Base-by-base conservation (phyloP, 2,888 invertebrate genomes). In the Lithophane semibrunnea region DNA sequence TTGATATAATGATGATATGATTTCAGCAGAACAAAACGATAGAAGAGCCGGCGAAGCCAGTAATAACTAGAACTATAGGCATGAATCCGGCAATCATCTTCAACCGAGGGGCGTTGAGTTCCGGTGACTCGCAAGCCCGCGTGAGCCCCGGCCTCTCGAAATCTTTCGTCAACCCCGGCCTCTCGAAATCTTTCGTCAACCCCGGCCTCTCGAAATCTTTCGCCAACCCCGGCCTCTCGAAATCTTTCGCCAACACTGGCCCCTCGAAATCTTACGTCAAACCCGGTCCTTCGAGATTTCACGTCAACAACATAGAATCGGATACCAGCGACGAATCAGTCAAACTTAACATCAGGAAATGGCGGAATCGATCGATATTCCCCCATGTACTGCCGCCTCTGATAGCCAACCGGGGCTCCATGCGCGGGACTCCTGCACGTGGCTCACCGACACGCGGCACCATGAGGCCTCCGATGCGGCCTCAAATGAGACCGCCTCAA, bases 51-150 rank as follows among this genome's bases (percentile, higher is more conserved):
- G 71, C 61, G 70, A 21, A 21, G 65, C 84, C 87, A 2, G 44
- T 83, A 5, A 89, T 92, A 44, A 91, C 85, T 2, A 86, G 92
- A 68, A 91, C 90, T 0, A 82, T 92, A 42, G 87, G 92, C 80
- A 82, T 90, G 63, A 86, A 73, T 16, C 80, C 86, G 0, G 63
- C 73, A 12, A 42, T 65, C 42, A 37, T 66, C 9, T 76, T 66
- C 70, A 82, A 65, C 56, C 68, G 47, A 60, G 13, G 7, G 13
- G 44, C 58, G 16, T 7, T 60, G 16, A 73, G 37, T 12, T 44
- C 61, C 5, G 47, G n/a, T 2, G 21, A 61, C 70, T 9, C 66
- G 66, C 13, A 4, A 68, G n/a, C 18, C 9, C 29, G 12, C 37
- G 60, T 37, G 37, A 73, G 13, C 29, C 49, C 44, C 1, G 47